Conservation (phyloP, 2,888 invertebrate species). For the Prosapia bicincta region DNA sequence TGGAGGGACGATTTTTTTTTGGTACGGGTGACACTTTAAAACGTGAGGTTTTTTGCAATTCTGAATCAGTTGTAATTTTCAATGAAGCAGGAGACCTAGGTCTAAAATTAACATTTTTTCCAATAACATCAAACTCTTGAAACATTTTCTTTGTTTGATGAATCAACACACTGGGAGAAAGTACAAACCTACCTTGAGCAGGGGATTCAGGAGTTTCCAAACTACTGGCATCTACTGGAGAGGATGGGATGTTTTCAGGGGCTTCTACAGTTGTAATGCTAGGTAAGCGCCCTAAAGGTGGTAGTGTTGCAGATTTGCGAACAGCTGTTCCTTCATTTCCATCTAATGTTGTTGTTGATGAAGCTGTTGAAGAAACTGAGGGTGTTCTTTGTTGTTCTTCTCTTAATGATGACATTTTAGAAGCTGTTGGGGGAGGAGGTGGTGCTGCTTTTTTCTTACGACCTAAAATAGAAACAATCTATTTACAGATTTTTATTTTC, state of each 20-base stretch:
- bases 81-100: background rate
- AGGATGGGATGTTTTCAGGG: slow-evolving; percentile 5
- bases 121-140: background rate
- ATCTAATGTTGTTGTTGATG: slow-evolving; percentile 25
- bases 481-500: too few species aligned
- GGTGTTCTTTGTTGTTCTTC: slow-evolving; percentile 26
- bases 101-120: background rate
- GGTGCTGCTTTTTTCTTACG: slow-evolving; percentile 58
- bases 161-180: slow-evolving; percentile 14
- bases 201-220: slow-evolving; percentile 9
- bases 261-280: background rate
- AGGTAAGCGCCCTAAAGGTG: slow-evolving; percentile 13
- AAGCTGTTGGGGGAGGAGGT: slow-evolving; percentile 47
- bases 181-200: slow-evolving; percentile 21
- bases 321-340: slow-evolving; percentile 14
- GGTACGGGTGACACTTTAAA: background rate
- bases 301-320: slow-evolving; percentile 27
- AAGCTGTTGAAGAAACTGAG: slow-evolving; percentile 23
- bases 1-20: background rate
- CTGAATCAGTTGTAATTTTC: background rate
- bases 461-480: slow-evolving; percentile 42
- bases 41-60: background rate
- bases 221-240: background rate
- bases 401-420: slow-evolving; percentile 28
- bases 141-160: slow-evolving; percentile 13